Evolutionary conservation across 2,113 vertebrate species (phyloP).

Genomic region (Alexandromys fortis): DNA sequence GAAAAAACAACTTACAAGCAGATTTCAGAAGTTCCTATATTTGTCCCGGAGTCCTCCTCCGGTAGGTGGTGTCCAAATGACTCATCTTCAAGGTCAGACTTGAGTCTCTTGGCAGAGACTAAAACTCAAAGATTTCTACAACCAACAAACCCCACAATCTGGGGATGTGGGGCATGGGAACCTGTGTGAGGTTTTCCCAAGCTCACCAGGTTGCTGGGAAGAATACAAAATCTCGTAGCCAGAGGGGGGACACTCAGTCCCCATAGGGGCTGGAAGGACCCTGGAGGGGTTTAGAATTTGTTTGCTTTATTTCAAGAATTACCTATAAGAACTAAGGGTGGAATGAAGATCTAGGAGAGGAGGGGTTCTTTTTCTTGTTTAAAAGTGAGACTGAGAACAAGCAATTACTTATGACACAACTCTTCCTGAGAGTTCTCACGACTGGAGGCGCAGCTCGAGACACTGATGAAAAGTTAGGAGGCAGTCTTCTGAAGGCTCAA

Average conservation of each 20-base stretch:
- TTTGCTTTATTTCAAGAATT: constrained; percentile 51
- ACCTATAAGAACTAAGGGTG: constrained; percentile 38
- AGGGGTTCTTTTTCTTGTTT: constrained; percentile 5
- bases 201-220: constrained; percentile 61
- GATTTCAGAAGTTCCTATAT: constrained; percentile 76
- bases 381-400: constrained; percentile 48
- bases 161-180: constrained; percentile 66
- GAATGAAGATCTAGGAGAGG: background rate
- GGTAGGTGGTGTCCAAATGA: constrained; percentile 75
- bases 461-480: constrained; percentile 33
- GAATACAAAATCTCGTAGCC: constrained; percentile 71
- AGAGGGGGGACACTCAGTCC: constrained; percentile 43
- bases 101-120: constrained; percentile 53
- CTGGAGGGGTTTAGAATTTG: background rate
- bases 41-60: constrained; percentile 75
- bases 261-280: constrained; percentile 22
- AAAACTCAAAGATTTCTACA: constrained; percentile 65
- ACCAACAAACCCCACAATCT: constrained; percentile 72
- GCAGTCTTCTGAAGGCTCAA: constrained; percentile 4
- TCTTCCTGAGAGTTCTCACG: constrained; percentile 52
- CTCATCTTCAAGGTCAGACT: constrained; percentile 77
- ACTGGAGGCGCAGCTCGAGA: constrained; percentile 6
- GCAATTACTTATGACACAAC: constrained; percentile 58
- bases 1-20: constrained; percentile 75
- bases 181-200: constrained; percentile 63